Base-by-base conservation (phyloP, 2,888 invertebrate genomes). In the Baronia brevicornis region DNA sequence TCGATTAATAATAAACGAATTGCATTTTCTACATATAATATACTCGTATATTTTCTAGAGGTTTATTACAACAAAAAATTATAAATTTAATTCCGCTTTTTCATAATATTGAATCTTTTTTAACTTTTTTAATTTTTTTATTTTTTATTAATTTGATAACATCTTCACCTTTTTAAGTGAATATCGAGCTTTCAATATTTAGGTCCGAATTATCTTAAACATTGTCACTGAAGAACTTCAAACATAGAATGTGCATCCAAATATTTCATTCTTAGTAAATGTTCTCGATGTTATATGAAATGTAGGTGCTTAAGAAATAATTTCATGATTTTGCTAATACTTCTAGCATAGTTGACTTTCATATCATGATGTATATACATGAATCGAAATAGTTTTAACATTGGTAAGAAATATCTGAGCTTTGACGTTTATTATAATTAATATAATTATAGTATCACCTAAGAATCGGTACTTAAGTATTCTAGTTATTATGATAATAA, bases 361-460 rank as follows among this genome's bases (percentile, higher is more conserved):
- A 82, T 82, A 84, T 82, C 82, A 82, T 70, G 52, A 54, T 80
- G 80, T 82, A 80, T 44, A 79, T 82, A 82, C 54, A 69, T 66
- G 60, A 64, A 67, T 65, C 64, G 59, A 65, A 61, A 68, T 72
- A 73, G 64, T 58, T 63, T 60, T 68, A 66, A 71, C 60, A 65
- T 63, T 74, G 64, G 62, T 71, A 75, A 73, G 74, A 69, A 73
- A 77, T 80, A 78, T 79, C 79, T 84, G 82, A 84, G 82, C 82
- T 84, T 84, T 55, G 73, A 75, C 74, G 70, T 77, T 79, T 78
- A 77, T 70, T 69, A 60, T 34, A 44, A 39, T 48, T 45, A 49
- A n/a, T n/a, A n/a, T n/a, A n/a, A 48, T 46, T 54, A 51, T 65
- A n/a, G 61, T 67, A 68, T 63, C 63, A 68, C 61, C 53, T 79